Percentiles rank a stretch among this genome's conserved stretches.
phyloP scores from a whole-genome alignment of 2,113 vertebrate genomes.

The Saccopteryx leptura region DNA sequence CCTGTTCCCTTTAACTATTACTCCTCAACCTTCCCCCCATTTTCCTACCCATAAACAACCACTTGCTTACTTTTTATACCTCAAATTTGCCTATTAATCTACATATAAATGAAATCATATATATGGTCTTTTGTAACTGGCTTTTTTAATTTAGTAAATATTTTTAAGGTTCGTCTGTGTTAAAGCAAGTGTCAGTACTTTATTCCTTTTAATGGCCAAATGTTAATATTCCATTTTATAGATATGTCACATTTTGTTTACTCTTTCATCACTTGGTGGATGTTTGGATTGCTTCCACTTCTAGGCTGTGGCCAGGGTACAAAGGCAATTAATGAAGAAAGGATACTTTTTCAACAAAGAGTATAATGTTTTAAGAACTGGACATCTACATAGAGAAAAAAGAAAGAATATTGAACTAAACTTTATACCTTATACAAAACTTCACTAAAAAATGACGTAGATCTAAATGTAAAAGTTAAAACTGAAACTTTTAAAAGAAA shows the following conservation, averaged over 20 bases:
- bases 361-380: neutral
- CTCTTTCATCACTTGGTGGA: neutral
- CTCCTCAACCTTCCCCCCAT: neutral
- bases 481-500: neutral
- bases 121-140: neutral
- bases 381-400: neutral
- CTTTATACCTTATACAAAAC: neutral
- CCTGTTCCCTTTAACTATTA: neutral
- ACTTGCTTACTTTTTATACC: neutral
- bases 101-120: neutral
- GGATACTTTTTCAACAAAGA: neutral
- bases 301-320: neutral
- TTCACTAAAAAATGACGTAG: neutral
- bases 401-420: neutral
- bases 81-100: neutral
- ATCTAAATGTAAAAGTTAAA: neutral
- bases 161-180: neutral
- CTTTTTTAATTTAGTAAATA: neutral
- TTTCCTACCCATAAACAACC: neutral
- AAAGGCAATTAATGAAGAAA: conserved; percentile 7
- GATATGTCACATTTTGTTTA: neutral
- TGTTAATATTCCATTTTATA: neutral
- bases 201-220: neutral
- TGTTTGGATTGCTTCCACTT: neutral
- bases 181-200: neutral